Evolutionary conservation across 2,888 invertebrate species (phyloP), one percentile per base, ranked within the genome.

Genomic region (Drosophila vallismaia): DNA sequence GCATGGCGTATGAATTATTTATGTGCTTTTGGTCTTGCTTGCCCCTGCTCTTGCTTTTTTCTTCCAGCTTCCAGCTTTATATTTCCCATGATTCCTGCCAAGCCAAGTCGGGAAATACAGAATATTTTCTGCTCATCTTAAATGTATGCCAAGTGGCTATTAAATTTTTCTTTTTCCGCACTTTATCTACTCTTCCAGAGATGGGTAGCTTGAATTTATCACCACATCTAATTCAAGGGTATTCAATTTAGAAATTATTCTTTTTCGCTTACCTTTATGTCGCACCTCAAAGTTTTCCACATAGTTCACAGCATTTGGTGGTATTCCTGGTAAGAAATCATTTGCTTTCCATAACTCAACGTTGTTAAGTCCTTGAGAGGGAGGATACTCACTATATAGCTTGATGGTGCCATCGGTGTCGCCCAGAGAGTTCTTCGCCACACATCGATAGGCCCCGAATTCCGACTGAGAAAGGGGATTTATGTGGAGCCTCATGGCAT

Each of bases 391-490:
- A 96, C 96, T 94, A 89, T 96, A 96, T 73, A 96, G 92, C 92
- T 95, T 96, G 79, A 96, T 96, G 70, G 95, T 95, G 76, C 96
- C 96, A 91, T 96, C 96, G 7, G 96, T 96, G 87, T 96, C 96
- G 33, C 96, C 96, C 4, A 96, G 92, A 0, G 96, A 95, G 91
- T 97, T 96, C 92, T 96, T 96, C 54, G 96, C 95, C 78, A 96
- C 94, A 91, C 96, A 97, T 89, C 95, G 95, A 92, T 96, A 96
- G 12, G 95, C 94, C 26, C 96, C 96, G 86, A 95, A 96, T 92
- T 96, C 96, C 8, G 93, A 92, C 73, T 92, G 93, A 1, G 94
- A 93, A 66, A 96, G 93, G 56, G 94, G 93, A 85, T 94, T 93
- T 76, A 96, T 95, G 63, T 94, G 95, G 56, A 96, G 92, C 79